Base-by-base conservation (phyloP, 2,888 invertebrate species). In the Dendrolimus houi region DNA sequence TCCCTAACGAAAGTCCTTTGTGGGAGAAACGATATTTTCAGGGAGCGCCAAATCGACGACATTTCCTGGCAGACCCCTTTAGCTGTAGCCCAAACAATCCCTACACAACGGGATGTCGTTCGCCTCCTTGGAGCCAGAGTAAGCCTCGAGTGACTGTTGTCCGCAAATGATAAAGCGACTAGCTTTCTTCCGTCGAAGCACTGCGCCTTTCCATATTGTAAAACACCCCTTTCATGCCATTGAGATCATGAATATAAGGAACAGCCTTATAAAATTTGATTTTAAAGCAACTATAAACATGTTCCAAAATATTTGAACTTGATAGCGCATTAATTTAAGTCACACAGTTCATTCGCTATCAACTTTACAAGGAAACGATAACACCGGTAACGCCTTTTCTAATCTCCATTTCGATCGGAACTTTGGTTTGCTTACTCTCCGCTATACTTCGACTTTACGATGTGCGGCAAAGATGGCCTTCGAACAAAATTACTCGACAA, bases 331-430 rank as follows among this genome's bases (percentile, higher is more conserved):
- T 76, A 75, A 77, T 74, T 75, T 72, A 73, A 76, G 75, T 69
- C 67, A 68, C 66, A 70, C 71, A 73, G 71, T 70, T 69, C 56
- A 61, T 70, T 67, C 64, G 68, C 63, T 62, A 65, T 66, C 68
- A 79, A 79, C 75, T 80, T 82, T 72, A 72, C 70, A 74, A 78
- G 77, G 75, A 81, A 79, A 72, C 70, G 84, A 85, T 85, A 84
- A 82, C 77, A 78, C 71, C 77, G 75, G 76, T 72, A 71, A 81
- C 77, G 77, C 73, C 72, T 79, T 77, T 76, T 72, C 69, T 79
- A 80, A 85, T 85, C 83, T 83, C 78, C 80, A 77, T 80, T 83
- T 71, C 77, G 75, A 86, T 87, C 83, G 75, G 77, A 86, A 85
- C 79, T 84, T 83, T 65, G 72, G 77, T 79, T 80, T 87, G 83